Conservation (phyloP, 2,113 vertebrate species). For the Caloenas nicobarica region DNA sequence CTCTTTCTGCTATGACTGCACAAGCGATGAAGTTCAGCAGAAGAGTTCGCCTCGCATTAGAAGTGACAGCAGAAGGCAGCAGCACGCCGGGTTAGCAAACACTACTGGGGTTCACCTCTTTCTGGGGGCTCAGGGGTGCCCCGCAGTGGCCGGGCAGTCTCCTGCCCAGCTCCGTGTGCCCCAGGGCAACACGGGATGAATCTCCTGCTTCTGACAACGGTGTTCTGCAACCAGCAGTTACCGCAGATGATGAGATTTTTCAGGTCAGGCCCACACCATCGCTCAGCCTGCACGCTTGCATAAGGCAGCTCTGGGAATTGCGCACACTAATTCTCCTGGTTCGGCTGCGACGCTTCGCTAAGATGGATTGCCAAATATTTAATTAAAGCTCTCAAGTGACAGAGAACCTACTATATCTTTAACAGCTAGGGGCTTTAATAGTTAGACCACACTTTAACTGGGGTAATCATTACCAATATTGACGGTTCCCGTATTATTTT, state of each 20-base stretch:
- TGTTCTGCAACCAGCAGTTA: not conserved
- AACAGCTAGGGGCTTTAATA: not conserved
- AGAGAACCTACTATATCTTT: not conserved
- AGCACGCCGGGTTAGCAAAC: accelerated
- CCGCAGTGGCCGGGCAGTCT: not conserved
- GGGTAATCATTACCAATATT: not conserved
- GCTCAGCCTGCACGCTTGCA: not conserved
- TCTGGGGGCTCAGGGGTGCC: not conserved
- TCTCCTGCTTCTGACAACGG: not conserved
- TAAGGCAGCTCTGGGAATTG: not conserved
- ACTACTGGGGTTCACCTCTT: not conserved
- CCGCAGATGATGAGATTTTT: accelerated
- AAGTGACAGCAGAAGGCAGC: not conserved
- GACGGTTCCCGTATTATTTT: not conserved
- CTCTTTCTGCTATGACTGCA: not conserved
- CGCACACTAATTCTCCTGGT: not conserved
- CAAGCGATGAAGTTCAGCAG: accelerated
- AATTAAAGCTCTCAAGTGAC: constrained; percentile 21
- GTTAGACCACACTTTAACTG: not conserved
- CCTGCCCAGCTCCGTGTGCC: not conserved
- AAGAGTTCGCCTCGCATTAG: not conserved
- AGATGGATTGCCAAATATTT: constrained; percentile 21
- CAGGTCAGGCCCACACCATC: not conserved
- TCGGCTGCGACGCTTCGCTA: not conserved
- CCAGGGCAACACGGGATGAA: accelerated